Evolutionary conservation across 2,797 vertebrate species (phyloP).

Genomic region (Chelon labrosus): DNA sequence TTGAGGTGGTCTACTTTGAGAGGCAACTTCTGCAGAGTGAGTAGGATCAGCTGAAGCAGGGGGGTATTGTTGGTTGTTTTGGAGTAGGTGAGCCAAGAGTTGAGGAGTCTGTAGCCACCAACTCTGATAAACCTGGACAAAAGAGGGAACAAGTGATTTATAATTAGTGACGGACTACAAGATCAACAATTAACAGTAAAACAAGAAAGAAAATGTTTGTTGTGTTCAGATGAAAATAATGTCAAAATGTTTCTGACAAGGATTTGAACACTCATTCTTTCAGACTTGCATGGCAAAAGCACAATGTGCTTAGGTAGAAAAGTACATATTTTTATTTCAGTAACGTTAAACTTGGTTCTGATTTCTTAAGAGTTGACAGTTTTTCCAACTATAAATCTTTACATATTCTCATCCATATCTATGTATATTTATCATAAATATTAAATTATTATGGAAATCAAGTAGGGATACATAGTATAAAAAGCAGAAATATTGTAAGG

Average conservation of each 20-base stretch:
- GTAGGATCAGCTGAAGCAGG: conserved; percentile 93
- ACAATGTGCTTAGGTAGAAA: background rate
- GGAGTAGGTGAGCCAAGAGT: conserved; percentile 94
- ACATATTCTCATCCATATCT: no score
- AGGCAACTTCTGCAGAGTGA: conserved; percentile 94
- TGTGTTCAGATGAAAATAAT: no score
- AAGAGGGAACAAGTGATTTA: background rate
- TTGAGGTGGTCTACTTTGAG: conserved; percentile 97
- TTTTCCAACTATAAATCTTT: background rate
- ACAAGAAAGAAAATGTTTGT: no score
- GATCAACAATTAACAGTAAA: background rate
- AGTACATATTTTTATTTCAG: background rate
- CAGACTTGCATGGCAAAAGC: background rate
- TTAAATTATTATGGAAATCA: background rate
- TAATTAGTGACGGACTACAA: background rate
- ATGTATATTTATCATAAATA: no score
- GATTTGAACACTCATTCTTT: background rate
- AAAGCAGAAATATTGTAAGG: background rate
- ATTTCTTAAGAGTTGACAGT: no score
- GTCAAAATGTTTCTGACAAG: no score
- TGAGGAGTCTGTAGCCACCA: conserved; percentile 94
- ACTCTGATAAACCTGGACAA: conserved; percentile 90
- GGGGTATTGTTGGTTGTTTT: conserved; percentile 93
- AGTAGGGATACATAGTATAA: background rate
- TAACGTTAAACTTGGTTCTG: background rate